A percentile compares a stretch with the other conserved stretches of the same genome.
These are phyloP conservation scores for Idaea aversata DNA, from an alignment of 2,888 invertebrate species.

Conservation along the genomic window DNA sequence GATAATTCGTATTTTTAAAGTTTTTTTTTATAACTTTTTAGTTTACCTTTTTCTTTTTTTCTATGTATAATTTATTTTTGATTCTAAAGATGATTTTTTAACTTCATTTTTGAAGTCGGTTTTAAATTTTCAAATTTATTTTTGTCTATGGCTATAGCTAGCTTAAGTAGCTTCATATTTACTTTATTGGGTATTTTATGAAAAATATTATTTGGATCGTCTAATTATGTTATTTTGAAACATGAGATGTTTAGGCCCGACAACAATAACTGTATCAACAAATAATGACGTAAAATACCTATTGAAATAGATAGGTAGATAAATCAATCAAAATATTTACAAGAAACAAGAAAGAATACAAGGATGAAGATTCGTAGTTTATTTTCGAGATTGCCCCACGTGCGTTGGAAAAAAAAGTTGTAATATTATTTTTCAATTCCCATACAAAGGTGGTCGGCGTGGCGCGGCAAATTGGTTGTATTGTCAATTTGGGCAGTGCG, in stretches of 20 bases:
- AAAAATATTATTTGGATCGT: no score
- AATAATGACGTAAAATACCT: not conserved
- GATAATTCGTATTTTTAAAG: no score
- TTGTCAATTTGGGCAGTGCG: conserved; percentile 81
- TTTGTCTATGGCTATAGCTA: no score
- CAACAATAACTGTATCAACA: not conserved
- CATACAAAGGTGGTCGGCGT: conserved; percentile 78
- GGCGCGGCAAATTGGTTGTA: conserved; percentile 77
- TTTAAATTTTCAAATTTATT: no score
- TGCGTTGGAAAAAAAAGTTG: conserved; percentile 59
- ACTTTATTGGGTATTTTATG: no score
- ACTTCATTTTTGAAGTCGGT: no score
- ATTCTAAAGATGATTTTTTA: no score
- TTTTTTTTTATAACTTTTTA: no score
- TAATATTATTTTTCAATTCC: conserved; percentile 81
- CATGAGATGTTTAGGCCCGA: not conserved
- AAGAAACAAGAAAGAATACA: not conserved
- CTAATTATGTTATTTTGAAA: not conserved
- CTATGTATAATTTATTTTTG: no score
- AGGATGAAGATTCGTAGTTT: conserved; percentile 60
- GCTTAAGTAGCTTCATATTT: no score
- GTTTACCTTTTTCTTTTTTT: no score
- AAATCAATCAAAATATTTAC: not conserved
- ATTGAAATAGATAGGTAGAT: not conserved
- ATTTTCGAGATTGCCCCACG: conserved; percentile 70